phyloP scores from a whole-genome alignment of 2,113 vertebrate genomes.

The Todiramphus saurophagus region DNA sequence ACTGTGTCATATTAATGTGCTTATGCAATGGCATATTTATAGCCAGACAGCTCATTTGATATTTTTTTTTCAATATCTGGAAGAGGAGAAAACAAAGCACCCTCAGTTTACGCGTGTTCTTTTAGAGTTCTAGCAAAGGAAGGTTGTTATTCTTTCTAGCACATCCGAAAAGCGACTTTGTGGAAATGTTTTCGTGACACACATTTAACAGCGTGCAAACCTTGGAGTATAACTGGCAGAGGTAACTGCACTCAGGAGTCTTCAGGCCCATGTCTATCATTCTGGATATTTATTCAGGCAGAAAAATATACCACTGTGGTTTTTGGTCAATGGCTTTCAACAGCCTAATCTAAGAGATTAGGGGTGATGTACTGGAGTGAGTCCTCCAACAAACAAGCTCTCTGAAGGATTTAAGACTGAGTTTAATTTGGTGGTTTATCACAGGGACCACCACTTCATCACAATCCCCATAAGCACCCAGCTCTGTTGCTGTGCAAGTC shows the following conservation, averaged over 20 bases:
- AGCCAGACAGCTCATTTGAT: slow-evolving; percentile 19
- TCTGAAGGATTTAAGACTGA: neutral
- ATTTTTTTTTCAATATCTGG: neutral
- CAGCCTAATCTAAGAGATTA: neutral
- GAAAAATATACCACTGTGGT: neutral
- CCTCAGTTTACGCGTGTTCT: neutral
- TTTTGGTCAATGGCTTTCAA: neutral
- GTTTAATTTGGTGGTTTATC: neutral
- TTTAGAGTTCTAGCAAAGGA: neutral
- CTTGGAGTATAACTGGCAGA: neutral
- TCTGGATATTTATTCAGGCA: neutral
- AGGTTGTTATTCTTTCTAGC: neutral
- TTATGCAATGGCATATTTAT: slow-evolving; percentile 59
- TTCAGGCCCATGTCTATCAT: neutral
- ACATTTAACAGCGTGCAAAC: neutral
- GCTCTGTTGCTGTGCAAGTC: neutral
- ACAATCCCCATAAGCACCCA: neutral
- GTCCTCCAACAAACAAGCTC: neutral
- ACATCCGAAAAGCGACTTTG: neutral
- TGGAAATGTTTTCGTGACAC: neutral
- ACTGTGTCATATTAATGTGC: slow-evolving; percentile 44
- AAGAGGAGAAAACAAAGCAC: neutral
- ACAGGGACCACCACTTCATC: neutral
- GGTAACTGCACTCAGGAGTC: neutral
- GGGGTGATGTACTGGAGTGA: neutral